Base-by-base conservation (phyloP, 1,140 invertebrate genomes). In the Palaemon carinicauda region DNA sequence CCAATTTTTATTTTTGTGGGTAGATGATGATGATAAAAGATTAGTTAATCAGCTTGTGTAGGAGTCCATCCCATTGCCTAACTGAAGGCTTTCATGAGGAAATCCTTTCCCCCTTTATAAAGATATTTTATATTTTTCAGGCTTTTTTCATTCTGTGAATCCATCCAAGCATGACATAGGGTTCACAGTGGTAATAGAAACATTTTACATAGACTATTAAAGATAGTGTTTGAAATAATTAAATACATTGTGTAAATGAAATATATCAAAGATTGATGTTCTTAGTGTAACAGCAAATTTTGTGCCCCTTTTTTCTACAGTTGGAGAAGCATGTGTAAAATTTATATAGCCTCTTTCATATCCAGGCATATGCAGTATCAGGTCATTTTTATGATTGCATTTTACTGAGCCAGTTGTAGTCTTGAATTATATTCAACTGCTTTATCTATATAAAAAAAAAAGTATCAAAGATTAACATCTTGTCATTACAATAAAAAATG, bases 81-180 rank as follows among this genome's bases (percentile, higher is more conserved):
- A 19, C 50, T 51, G 27, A n/a, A 27, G 21, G 75, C 75, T 78
- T 50, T 78, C n/a, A 50, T 52, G 41, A 78, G 75, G 50, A 78
- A 51, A 51, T 51, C 75, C 27, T 52, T 21, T n/a, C 33, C 50
- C 75, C 41, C 33, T 21, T 24, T 12, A 24, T 5, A 78, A 50
- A 52, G 33, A 52, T n/a, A n/a, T 69, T 69, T 69, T 69, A 69
- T 31, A 69, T 69, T 69, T 31, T 31, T 24, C 65, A 51, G 75
- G n/a, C 75, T 78, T 78, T 78, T 52, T 78, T 21, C 75, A 52
- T 50, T n/a, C 41, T 78, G 75, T 78, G 75, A 52, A 52, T 78
- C 75, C 75, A 19, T 50, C 41, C 33, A 52, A 78, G 75, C 50
- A 78, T 78, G 50, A 52, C 75, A 17, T 24, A 51, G 75, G 75